Base-by-base conservation (phyloP, 2,113 vertebrate species). In the Dromas ardeola region DNA sequence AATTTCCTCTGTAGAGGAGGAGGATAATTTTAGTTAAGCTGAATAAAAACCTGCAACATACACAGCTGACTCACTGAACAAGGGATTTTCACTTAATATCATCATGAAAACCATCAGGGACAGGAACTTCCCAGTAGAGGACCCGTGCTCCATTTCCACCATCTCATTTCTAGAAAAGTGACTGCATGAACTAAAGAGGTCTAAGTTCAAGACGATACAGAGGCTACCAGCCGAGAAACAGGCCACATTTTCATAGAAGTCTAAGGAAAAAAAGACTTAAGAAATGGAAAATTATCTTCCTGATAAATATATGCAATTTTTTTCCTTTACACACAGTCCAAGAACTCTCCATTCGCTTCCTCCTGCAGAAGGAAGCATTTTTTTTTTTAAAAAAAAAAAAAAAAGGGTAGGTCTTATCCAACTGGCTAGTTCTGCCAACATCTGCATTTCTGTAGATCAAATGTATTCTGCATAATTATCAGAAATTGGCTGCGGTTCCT, bases 231-330 rank as follows among this genome's bases (percentile, higher is more conserved):
- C 16, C 13, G 21, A 91, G 13, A 40, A 94, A 43, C 1, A 21
- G 2, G 20, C 11, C 18, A 4, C 4, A 8, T 20, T 19, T 47
- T 6, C 27, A 56, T 13, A 49, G 1, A 70, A 36, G 16, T 5
- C 20, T 21, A 23, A 43, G 10, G 29, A 50, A 47, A 40, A 38
- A 42, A 21, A 38, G 14, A 12, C 0, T 15, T 15, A 52, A n/a
- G 0, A 25, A 47, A 6, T 0, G 1, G 6, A 40, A 32, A 59
- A 40, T 3, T 2, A 55, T 8, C 23, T 45, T 49, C 38, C 34
- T 22, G 25, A 47, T 6, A 45, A 69, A 34, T 6, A 19, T 2
- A 38, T 2, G 2, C 30, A 27, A 1, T 21, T 71, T 47, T 47
- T 30, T 19, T 36, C 26, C 45, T 66, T 53, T 6, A 17, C 4